phyloP scores from a whole-genome alignment of 1,140 invertebrate genomes.

The Drosophila punjabiensis region DNA sequence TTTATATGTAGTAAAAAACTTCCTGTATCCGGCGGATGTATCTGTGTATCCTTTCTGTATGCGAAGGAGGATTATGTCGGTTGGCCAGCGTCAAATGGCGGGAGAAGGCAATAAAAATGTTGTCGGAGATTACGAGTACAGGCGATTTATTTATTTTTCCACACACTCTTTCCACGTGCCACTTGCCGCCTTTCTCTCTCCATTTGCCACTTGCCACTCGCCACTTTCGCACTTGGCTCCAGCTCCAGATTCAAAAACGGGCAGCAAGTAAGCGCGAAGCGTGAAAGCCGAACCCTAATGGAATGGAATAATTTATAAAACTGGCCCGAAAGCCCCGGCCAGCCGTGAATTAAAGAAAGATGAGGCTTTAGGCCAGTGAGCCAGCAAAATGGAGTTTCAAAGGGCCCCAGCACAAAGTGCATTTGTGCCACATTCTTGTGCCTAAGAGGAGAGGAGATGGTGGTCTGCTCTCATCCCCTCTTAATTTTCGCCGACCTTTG shows the following conservation, averaged over 20 bases:
- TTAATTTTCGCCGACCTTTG: slow-evolving; percentile 34
- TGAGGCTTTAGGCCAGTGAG: slow-evolving; percentile 17
- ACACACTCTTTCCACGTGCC: slow-evolving; percentile 36
- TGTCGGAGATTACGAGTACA: slow-evolving; percentile 62
- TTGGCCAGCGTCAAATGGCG: slow-evolving; percentile 40
- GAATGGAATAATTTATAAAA: slow-evolving; percentile 72
- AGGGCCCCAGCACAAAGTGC: slow-evolving; percentile 9
- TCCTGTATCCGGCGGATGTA: slow-evolving; percentile 39
- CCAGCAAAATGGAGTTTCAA: slow-evolving; percentile 43
- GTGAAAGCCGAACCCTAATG: slow-evolving; percentile 50
- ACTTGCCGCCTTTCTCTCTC: neutral
- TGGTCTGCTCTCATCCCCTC: neutral
- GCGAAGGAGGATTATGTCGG: slow-evolving; percentile 25
- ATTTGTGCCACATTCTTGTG: slow-evolving; percentile 56
- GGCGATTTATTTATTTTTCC: slow-evolving; percentile 69
- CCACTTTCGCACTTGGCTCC: slow-evolving; percentile 16
- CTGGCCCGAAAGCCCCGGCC: slow-evolving; percentile 15
- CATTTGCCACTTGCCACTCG: neutral
- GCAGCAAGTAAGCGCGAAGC: neutral
- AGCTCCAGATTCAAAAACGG: slow-evolving; percentile 15
- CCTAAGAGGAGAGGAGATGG: slow-evolving; percentile 29
- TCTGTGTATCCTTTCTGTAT: slow-evolving; percentile 16
- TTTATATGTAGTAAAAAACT: neutral
- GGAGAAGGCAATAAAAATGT: slow-evolving; percentile 50
- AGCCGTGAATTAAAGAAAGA: slow-evolving; percentile 25